These are phyloP conservation scores for Cygnus atratus DNA, from an alignment of 2,113 vertebrate species.

Conservation along the genomic window DNA sequence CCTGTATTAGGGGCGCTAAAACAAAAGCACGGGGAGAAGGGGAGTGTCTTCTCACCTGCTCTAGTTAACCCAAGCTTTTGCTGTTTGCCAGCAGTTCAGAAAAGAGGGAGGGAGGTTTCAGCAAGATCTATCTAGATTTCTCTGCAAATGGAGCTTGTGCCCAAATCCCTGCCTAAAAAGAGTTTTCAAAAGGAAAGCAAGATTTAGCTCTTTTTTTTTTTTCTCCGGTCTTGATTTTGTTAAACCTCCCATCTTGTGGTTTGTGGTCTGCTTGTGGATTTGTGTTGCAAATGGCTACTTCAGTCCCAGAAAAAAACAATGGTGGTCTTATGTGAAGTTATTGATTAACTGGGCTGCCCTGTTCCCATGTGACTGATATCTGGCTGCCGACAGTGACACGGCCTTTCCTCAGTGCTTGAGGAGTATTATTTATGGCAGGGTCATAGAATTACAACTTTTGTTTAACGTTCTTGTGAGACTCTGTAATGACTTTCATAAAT, in stretches of 20 bases:
- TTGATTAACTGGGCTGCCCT: not conserved
- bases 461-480: not conserved
- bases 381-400: not conserved
- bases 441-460: conserved; percentile 12
- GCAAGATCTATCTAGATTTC: not conserved
- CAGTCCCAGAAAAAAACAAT: not conserved
- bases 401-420: not conserved
- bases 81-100: not conserved
- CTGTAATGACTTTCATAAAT: not conserved
- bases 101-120: not conserved
- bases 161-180: not conserved
- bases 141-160: not conserved
- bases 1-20: not conserved
- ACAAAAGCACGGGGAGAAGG: not conserved
- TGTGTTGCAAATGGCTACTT: not conserved
- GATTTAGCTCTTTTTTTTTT: not conserved
- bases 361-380: not conserved
- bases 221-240: not conserved
- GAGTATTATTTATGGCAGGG: not conserved
- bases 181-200: not conserved
- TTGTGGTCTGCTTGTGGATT: not conserved
- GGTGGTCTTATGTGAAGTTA: not conserved
- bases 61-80: not conserved
- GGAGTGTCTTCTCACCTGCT: not conserved
- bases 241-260: not conserved